Evolutionary conservation across 2,888 invertebrate species (phyloP).

Genomic region (Branchinecta sandiegonensis): DNA sequence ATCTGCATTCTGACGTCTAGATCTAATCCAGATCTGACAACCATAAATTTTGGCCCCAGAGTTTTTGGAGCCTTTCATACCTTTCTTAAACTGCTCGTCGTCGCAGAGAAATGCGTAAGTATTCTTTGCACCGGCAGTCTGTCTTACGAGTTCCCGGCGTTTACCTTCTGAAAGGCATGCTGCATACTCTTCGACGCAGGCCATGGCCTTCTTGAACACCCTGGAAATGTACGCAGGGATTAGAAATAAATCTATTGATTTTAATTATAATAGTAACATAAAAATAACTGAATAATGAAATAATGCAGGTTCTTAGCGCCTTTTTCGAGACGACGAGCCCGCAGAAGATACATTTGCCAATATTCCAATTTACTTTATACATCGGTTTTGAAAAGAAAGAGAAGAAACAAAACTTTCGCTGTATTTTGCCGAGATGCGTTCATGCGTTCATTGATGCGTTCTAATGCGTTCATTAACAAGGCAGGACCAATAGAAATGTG

Average conservation of each 20-base stretch:
- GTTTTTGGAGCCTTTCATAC: constrained; percentile 24
- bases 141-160: constrained; percentile 29
- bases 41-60: too few relatives aligned
- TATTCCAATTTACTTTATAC: too few relatives aligned
- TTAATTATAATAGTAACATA: constrained; percentile 11
- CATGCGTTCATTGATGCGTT: too few relatives aligned
- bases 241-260: not conserved
- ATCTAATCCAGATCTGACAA: too few relatives aligned
- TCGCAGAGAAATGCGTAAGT: constrained; percentile 32
- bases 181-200: constrained; percentile 31
- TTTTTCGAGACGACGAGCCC: too few relatives aligned
- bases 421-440: too few relatives aligned
- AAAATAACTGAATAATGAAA: not conserved
- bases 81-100: constrained; percentile 31
- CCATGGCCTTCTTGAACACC: constrained; percentile 33
- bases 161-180: constrained; percentile 29
- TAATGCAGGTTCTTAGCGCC: not conserved
- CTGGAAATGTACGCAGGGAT: constrained; percentile 27
- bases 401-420: too few relatives aligned
- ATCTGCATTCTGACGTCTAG: too few relatives aligned
- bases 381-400: too few relatives aligned
- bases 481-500: too few relatives aligned
- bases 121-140: constrained; percentile 31
- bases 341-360: too few relatives aligned
- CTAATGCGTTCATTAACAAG: too few relatives aligned